phyloP scores from a whole-genome alignment of 2,888 invertebrate species.

The Melolontha melolontha region DNA sequence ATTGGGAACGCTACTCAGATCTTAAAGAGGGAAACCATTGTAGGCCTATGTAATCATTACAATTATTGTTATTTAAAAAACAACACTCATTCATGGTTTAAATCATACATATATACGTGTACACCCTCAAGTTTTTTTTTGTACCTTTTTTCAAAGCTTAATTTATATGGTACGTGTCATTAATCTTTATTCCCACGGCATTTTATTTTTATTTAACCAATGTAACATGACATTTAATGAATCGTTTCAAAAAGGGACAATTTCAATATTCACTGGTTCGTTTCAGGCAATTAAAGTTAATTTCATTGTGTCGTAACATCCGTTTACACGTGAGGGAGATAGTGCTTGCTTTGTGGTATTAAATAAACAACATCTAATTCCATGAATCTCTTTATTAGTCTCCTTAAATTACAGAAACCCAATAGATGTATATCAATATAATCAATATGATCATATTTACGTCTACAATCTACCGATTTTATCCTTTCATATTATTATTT shows the following conservation, averaged over 20 bases:
- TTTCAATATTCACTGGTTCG: conserved; percentile 7
- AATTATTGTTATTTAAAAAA: no score
- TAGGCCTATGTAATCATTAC: no score
- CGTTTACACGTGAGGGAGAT: conserved; percentile 1
- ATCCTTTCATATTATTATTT: conserved; percentile 8
- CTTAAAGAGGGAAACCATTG: no score
- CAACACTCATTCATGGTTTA: no score
- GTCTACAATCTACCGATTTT: conserved; percentile 13
- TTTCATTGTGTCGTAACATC: conserved; percentile 18
- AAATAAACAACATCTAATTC: conserved; percentile 28
- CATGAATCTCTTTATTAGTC: conserved; percentile 34
- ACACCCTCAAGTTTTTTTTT: no score
- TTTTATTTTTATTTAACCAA: not conserved
- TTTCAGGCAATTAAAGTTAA: conserved; percentile 28
- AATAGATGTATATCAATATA: conserved; percentile 29
- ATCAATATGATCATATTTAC: conserved; percentile 37
- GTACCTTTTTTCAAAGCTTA: no score
- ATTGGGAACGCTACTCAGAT: no score
- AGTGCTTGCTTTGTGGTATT: conserved; percentile 10
- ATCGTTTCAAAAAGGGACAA: conserved; percentile 13
- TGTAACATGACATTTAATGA: not conserved
- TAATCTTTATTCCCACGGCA: no score
- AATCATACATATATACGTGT: no score
- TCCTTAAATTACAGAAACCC: conserved; percentile 30
- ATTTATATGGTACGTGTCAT: no score